Evolutionary conservation across 2,113 vertebrate species (phyloP).

Genomic region (Chaenocephalus aceratus): DNA sequence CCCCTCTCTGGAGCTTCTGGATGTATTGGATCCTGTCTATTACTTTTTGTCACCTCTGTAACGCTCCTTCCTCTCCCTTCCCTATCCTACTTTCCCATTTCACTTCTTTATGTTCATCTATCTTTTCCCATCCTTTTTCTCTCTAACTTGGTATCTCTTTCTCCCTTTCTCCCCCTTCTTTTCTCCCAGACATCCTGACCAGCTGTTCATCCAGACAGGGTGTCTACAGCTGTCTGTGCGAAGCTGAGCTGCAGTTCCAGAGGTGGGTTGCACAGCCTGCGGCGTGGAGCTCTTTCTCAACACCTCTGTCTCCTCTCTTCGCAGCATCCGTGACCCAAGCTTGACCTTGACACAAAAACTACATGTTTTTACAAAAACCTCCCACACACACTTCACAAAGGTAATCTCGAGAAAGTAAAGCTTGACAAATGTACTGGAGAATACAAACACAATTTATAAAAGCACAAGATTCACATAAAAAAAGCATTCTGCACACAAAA

Average conservation of each 20-base stretch:
- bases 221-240: slow-evolving; percentile 73
- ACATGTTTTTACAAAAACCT: slow-evolving; percentile 47
- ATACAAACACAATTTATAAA: neutral
- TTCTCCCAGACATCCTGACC: slow-evolving; percentile 73
- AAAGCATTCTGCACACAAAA: slow-evolving; percentile 25
- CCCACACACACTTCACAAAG: slow-evolving; percentile 31
- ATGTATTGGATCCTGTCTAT: slow-evolving; percentile 55
- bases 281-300: slow-evolving; percentile 58
- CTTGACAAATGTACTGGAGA: slow-evolving; percentile 6
- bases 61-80: slow-evolving; percentile 45
- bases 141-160: slow-evolving; percentile 51
- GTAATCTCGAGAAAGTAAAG: slow-evolving; percentile 10
- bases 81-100: slow-evolving; percentile 46
- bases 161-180: slow-evolving; percentile 35
- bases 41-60: slow-evolving; percentile 70
- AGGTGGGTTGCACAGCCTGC: slow-evolving; percentile 53
- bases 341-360: slow-evolving; percentile 57
- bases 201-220: slow-evolving; percentile 77
- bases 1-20: slow-evolving; percentile 69
- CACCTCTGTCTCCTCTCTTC: slow-evolving; percentile 65
- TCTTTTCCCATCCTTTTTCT: slow-evolving; percentile 35
- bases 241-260: slow-evolving; percentile 51
- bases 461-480: neutral
- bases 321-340: slow-evolving; percentile 58
- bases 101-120: slow-evolving; percentile 25